Evolutionary conservation across 92 coral and sea anemone genomes (phyloP), one percentile per base, ranked within the genome.

Genomic region (Scolanthus callimorphus): DNA sequence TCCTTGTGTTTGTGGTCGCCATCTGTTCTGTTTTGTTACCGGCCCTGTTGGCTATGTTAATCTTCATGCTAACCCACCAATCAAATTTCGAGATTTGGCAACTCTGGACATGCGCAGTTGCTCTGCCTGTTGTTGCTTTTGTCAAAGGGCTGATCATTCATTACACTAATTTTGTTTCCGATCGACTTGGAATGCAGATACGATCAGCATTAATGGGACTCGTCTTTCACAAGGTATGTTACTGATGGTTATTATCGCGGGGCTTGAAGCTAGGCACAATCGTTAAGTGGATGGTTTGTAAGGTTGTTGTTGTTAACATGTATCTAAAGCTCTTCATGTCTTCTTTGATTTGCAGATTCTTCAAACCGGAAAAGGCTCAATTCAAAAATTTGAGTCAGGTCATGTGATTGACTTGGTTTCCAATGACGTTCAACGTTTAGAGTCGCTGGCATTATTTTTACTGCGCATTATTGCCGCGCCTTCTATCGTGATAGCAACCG

Each of bases 41-140:
- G 17, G 17, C 23, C 17, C 12, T 46, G 12, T 21, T 46, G 52
- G 11, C 52, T 9, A 10, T 10, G 12, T 46, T 9, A 10, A 21
- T 19, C 52, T 46, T 10, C 52, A 9, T 46, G 23, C 22, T 46
- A 10, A 21, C 8, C 6, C 4, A 46, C 4, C 52, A 19, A 4
- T 46, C 52, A 9, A 19, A 21, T 20, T 9, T 19, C 52, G 17
- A 9, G 12, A 10, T 4, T 9, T 6, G 15, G 15, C 4, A 9
- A 4, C 12, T 46, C 52, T 46, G 52, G 52, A 21, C 52, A 46
- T 46, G 52, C 52, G 52, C 52, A 9, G 52, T 46, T 4, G 52
- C 22, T 9, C 23, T 46, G 4, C 52, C 52, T 20, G 12, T 46
- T 4, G 12, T 46, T 11, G 17, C 22, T 46, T 4, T 20, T 9